Percentiles rank a stretch among this genome's conserved stretches.
phyloP scores from a whole-genome alignment of 2,888 invertebrate species.

The Graphium colonna region DNA sequence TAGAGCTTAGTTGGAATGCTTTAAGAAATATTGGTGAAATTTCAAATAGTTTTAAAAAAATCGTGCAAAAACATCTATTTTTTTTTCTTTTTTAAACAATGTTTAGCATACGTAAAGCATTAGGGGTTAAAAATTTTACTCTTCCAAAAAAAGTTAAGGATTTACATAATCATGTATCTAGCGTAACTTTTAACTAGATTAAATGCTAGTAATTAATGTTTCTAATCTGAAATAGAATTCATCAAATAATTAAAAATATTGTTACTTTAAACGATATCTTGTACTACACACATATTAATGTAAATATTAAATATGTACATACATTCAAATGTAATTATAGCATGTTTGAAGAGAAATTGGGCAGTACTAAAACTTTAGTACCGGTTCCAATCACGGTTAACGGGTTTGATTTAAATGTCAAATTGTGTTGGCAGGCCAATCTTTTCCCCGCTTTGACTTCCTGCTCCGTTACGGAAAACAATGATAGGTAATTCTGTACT shows the following conservation, averaged over 20 bases:
- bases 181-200: not conserved
- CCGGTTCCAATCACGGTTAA: conserved; percentile 60
- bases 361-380: conserved; percentile 44
- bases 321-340: conserved; percentile 14
- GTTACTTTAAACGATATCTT: not conserved
- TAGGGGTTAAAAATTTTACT: too few relatives aligned
- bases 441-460: conserved; percentile 35
- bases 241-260: not conserved
- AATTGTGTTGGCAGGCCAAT: conserved; percentile 38
- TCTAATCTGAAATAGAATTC: not conserved
- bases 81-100: too few relatives aligned
- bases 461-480: conserved; percentile 32
- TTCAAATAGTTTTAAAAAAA: too few relatives aligned
- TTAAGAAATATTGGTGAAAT: too few relatives aligned
- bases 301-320: not conserved
- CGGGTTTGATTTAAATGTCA: conserved; percentile 56
- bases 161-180: not conserved
- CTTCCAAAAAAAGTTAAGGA: too few relatives aligned
- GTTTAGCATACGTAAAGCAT: too few relatives aligned
- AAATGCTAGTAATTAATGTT: not conserved
- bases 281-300: not conserved
- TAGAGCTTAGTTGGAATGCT: too few relatives aligned
- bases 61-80: too few relatives aligned
- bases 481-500: conserved; percentile 20
- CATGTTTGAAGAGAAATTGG: conserved; percentile 28